phyloP scores from a whole-genome alignment of 2,797 vertebrate species.

The Chiloscyllium punctatum region DNA sequence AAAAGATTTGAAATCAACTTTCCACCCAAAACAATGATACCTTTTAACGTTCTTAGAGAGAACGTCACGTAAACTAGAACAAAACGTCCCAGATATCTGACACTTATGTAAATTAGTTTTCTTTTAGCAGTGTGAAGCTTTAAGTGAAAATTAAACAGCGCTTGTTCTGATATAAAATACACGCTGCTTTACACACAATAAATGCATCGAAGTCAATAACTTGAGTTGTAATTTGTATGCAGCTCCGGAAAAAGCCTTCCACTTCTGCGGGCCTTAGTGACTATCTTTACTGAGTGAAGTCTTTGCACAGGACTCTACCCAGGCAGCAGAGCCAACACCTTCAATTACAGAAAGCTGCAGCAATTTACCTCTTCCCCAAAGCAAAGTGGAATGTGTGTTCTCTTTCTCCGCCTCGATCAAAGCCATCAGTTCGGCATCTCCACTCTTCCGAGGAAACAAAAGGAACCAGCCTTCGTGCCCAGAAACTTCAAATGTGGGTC shows the following conservation, averaged over 20 bases:
- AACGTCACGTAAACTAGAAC: neutral
- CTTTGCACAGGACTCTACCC: too few species aligned
- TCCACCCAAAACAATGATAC: neutral
- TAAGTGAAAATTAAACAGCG: neutral
- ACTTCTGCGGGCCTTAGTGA: neutral
- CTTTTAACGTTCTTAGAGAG: neutral
- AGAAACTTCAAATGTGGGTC: neutral
- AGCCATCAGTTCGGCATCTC: constrained; percentile 32
- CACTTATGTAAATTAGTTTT: neutral
- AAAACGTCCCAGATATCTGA: neutral
- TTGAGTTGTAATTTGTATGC: neutral
- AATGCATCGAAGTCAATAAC: neutral
- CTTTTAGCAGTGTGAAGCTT: neutral
- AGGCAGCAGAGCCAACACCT: neutral
- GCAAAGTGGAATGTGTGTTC: neutral
- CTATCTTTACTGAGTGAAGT: too few species aligned
- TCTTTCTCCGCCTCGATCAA: neutral
- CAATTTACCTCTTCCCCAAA: constrained; percentile 8
- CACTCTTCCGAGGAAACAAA: neutral
- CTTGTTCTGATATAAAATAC: neutral
- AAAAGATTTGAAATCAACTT: neutral
- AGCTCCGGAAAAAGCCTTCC: neutral
- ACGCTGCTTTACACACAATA: neutral
- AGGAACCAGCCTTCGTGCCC: neutral
- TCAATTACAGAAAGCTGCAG: too few species aligned